Evolutionary conservation across 2,797 vertebrate species (phyloP).

Genomic region (Kryptolebias ocellatus): DNA sequence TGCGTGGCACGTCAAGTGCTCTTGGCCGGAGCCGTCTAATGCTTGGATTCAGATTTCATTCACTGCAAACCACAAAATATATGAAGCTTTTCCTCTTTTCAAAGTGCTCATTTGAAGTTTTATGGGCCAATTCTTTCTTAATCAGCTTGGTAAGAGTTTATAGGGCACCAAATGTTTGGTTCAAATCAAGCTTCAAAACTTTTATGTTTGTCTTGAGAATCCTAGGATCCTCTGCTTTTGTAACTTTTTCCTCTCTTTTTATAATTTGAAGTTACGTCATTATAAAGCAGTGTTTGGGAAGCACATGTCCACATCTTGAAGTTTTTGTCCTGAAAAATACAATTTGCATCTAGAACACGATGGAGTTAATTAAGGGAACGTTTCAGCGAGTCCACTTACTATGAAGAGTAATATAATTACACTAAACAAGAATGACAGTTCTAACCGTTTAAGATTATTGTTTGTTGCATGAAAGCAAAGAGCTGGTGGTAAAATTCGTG

Average conservation of each 20-base stretch:
- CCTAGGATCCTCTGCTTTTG: not conserved
- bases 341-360: too few relatives aligned
- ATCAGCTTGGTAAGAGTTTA: slow-evolving; percentile 35
- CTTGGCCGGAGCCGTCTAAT: slow-evolving; percentile 24
- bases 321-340: not conserved
- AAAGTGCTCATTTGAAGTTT: slow-evolving; percentile 53
- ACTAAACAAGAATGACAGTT: too few relatives aligned
- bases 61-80: slow-evolving; percentile 33
- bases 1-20: slow-evolving; percentile 25
- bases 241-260: not conserved
- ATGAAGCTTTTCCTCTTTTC: slow-evolving; percentile 20
- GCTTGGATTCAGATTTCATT: slow-evolving; percentile 21
- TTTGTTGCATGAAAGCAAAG: not conserved
- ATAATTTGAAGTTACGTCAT: slow-evolving; percentile 1
- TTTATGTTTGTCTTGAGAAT: slow-evolving; percentile 28
- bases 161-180: slow-evolving; percentile 3
- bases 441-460: too few relatives aligned
- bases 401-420: too few relatives aligned
- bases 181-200: slow-evolving; percentile 28
- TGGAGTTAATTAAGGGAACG: too few relatives aligned
- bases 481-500: not conserved
- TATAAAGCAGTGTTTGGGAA: not conserved
- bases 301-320: not conserved
- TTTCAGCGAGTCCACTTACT: too few relatives aligned
- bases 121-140: slow-evolving; percentile 26